Evolutionary conservation across 2,888 invertebrate genomes (phyloP), one percentile per base, ranked within the genome.

Genomic region (Geotrupes spiniger): DNA sequence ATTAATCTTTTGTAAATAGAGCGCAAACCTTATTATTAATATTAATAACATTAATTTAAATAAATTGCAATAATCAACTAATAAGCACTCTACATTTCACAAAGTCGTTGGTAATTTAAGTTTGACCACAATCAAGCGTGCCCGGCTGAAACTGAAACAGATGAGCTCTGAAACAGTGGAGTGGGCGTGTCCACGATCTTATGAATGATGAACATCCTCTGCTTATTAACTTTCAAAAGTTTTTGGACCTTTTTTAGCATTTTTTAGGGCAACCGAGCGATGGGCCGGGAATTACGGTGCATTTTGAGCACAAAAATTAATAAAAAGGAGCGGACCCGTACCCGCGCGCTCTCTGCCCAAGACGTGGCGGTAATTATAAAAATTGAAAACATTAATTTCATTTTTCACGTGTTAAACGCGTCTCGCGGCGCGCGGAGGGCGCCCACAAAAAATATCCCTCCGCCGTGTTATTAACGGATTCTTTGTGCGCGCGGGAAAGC

Each of bases 131-230:
- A 52, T 53, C 49, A 51, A 53, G 51, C 40, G 44, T 39, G 42
- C 53, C 51, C 47, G 46, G 38, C 46, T 41, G 46, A 46, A 46
- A 41, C 46, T 36, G 41, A 46, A 49, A 52, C 53, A 55, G 54
- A 55, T 55, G 57, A 55, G 51, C 44, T 42, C 41, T 46, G 46
- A 55, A 52, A 53, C 53, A 39, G 49, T 44, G 46, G 36, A 44
- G 41, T 55, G 55, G 57, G 57, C 57, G 57, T 57, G 54, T 46
- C 50, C 49, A 40, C 51, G 49, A 45, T 54, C 46, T 49, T 49
- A 57, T 57, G 57, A 57, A 57, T 57, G 57, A 57, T 57, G 57
- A 54, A 52, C 53, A 33, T 44, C 44, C 48, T 49, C 37, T 46
- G 48, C 49, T 53, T 56, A 55, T 53, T 55, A 55, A 51, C 53